Evolutionary conservation across 1,140 invertebrate species (phyloP).

Genomic region (Limonius californicus): DNA sequence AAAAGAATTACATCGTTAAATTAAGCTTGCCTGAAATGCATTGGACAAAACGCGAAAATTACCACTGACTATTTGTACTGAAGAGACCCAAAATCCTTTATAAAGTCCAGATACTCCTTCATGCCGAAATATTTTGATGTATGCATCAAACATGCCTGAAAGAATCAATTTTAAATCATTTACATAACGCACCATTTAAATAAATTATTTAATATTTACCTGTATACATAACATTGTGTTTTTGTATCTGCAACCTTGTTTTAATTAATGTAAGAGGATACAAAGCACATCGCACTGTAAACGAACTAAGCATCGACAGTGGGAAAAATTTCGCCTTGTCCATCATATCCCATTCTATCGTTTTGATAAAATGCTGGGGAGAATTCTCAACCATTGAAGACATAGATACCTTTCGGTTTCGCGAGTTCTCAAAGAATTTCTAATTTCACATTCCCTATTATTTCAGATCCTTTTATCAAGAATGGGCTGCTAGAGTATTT

Average conservation of each 20-base stretch:
- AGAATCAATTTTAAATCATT: constrained; percentile 17
- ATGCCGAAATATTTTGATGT: constrained; percentile 78
- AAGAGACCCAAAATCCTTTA: constrained; percentile 92
- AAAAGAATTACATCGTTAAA: constrained; percentile 37
- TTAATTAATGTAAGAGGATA: constrained; percentile 97
- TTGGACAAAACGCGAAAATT: constrained; percentile 18
- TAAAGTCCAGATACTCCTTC: constrained; percentile 90
- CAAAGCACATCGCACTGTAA: constrained; percentile 82
- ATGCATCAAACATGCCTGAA: constrained; percentile 84
- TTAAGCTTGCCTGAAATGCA: too few species aligned
- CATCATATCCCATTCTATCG: constrained; percentile 99
- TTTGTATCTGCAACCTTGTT: constrained; percentile 89
- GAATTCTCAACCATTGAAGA: constrained; percentile 45
- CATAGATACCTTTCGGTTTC: not conserved
- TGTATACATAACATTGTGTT: constrained; percentile 77
- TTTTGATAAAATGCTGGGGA: constrained; percentile 65
- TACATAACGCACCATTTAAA: constrained; percentile 3
- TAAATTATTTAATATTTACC: constrained; percentile 48
- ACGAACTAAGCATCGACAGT: constrained; percentile 81
- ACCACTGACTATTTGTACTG: constrained; percentile 62
- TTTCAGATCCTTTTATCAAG: not conserved
- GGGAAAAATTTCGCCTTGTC: constrained; percentile 92
- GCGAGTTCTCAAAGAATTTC: too few species aligned
- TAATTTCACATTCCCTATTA: too few species aligned
- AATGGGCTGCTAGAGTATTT: not conserved